Evolutionary conservation across 2,113 vertebrate species (phyloP), one percentile per base, ranked within the genome.

Genomic region (Dendrocopos noguchii): DNA sequence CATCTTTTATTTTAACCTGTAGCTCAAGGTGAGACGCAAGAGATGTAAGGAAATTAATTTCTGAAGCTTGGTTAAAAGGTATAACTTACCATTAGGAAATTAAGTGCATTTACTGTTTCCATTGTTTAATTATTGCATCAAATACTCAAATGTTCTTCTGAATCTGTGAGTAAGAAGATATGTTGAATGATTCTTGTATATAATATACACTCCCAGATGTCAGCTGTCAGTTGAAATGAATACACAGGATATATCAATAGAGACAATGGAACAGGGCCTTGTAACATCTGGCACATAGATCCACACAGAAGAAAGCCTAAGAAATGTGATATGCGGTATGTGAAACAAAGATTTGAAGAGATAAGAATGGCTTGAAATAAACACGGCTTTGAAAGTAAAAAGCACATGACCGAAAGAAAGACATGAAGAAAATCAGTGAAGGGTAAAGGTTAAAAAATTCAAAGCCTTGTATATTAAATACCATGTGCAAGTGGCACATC

Each of bases 281-380:
- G 64, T 16, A 95, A 86, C 93, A 93, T 84, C 85, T 95, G 90
- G 65, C 61, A 90, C 20, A 50, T 75, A 72, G 53, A 47, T 75
- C 7, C 21, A 64, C 27, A 22, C 29, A 65, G 18, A 88, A 60
- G 18, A 86, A 84, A 91, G 44, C 13, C 55, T 77, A 74, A 84
- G 90, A 84, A 91, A 93, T 72, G 17, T 68, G 90, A 90, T 94
- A 88, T 34, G 52, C 42, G 77, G 44, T 92, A 64, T 86, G 61
- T 25, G 39, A 91, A 82, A n/a, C 34, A 89, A 89, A 92, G 91
- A 80, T 89, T 16, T 72, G 10, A 75, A 82, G 56, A 74, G 72
- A 94, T 78, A 91, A 88, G 65, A 74, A 55, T 39, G 2, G 6
- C 17, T 90, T 53, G n/a, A 6, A 75, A 88, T 57, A 90, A 83